Percentiles rank a stretch among this genome's conserved stretches.
These are phyloP conservation scores for Sylvietta virens DNA, from an alignment of 2,113 vertebrate species.

Conservation along the genomic window DNA sequence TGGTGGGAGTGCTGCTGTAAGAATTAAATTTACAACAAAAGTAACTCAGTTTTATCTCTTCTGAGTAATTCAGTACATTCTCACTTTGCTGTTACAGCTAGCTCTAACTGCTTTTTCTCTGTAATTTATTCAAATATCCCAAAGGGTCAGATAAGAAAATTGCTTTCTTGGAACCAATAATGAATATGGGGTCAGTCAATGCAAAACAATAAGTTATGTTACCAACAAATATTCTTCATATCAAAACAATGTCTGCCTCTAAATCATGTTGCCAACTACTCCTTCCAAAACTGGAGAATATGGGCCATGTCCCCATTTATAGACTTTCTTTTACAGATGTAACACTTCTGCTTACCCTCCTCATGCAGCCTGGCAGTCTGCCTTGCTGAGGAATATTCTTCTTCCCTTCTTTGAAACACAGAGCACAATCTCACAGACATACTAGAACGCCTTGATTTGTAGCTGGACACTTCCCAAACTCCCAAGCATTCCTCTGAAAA, in stretches of 20 bases:
- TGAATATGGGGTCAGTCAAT: not conserved
- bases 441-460: not conserved
- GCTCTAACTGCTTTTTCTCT: not conserved
- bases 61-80: slow-evolving; percentile 4
- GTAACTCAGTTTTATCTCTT: slow-evolving; percentile 17
- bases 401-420: not conserved
- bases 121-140: slow-evolving; percentile 11
- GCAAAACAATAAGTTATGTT: not conserved
- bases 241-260: not conserved
- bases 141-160: slow-evolving; percentile 10
- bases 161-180: slow-evolving; percentile 11
- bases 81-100: not conserved
- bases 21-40: slow-evolving; percentile 10
- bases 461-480: not conserved
- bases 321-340: not conserved
- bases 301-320: not conserved
- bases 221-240: not conserved
- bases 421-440: not conserved
- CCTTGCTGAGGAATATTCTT: not conserved
- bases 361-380: not conserved
- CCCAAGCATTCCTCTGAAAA: not conserved
- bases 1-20: not conserved
- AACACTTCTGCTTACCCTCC: not conserved
- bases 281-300: not conserved
- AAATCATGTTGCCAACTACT: not conserved